Percentiles rank a stretch among this genome's conserved stretches.
phyloP scores from a whole-genome alignment of 2,888 invertebrate genomes.

The Mylabris sibirica region DNA sequence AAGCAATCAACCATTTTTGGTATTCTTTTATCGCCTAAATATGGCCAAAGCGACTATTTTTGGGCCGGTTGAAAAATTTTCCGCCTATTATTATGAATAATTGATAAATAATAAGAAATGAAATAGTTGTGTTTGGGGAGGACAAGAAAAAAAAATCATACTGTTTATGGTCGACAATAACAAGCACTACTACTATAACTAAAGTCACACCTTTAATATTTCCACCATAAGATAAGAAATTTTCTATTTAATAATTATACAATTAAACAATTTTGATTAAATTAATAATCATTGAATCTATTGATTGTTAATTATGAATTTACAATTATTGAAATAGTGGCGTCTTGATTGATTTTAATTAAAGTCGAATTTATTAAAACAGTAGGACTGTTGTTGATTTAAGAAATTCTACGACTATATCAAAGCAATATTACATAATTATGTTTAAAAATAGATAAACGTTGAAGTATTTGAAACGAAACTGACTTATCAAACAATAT shows the following conservation, averaged over 20 bases:
- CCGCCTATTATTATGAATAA: not conserved
- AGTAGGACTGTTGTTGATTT: constrained; percentile 5
- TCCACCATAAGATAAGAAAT: not conserved
- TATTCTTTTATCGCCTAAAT: not conserved
- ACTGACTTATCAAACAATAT: constrained; percentile 10
- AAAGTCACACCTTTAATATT: not conserved
- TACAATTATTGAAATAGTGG: not conserved
- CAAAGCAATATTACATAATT: not conserved
- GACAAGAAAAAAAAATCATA: not conserved
- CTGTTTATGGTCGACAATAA: constrained; percentile 4
- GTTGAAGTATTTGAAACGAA: not conserved
- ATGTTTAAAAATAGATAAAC: constrained; percentile 16
- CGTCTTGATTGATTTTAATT: not conserved
- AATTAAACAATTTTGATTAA: not conserved
- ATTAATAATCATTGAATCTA: not conserved
- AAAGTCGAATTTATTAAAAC: not conserved
- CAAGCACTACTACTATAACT: not conserved
- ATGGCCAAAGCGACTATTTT: not conserved
- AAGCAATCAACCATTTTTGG: not conserved
- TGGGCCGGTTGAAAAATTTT: not conserved
- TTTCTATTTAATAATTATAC: not conserved
- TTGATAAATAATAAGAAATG: constrained; percentile 5
- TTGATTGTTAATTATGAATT: not conserved
- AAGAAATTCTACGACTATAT: not conserved
- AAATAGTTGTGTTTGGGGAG: not conserved